Percentiles rank a stretch among this genome's conserved stretches.
phyloP scores from a whole-genome alignment of 2,113 vertebrate genomes.

The Labeo catla region DNA sequence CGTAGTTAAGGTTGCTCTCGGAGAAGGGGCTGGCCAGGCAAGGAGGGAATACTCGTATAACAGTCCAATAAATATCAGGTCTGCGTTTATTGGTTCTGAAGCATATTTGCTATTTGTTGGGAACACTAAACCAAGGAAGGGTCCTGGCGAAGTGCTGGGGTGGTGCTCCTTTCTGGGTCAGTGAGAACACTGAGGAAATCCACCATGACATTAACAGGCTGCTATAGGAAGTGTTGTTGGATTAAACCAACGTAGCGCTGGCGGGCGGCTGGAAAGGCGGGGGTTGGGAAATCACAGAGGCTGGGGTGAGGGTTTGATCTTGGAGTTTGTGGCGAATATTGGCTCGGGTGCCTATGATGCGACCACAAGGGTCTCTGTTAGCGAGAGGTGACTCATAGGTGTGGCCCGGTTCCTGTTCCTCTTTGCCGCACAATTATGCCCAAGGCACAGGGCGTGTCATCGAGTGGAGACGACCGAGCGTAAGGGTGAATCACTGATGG shows the following conservation, averaged over 20 bases:
- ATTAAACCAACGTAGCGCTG: slow-evolving; percentile 77
- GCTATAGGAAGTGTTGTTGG: slow-evolving; percentile 83
- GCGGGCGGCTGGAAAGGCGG: slow-evolving; percentile 53
- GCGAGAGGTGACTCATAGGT: slow-evolving; percentile 46
- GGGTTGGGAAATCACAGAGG: slow-evolving; percentile 36
- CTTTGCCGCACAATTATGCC: slow-evolving; percentile 56
- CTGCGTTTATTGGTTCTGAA: slow-evolving; percentile 80
- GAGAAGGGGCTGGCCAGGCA: slow-evolving; percentile 55
- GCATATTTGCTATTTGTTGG: slow-evolving; percentile 76
- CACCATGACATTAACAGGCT: slow-evolving; percentile 81
- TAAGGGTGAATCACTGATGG: slow-evolving; percentile 67
- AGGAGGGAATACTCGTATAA: slow-evolving; percentile 76
- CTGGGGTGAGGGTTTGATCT: slow-evolving; percentile 36
- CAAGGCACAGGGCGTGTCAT: slow-evolving; percentile 61
- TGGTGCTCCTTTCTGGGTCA: slow-evolving; percentile 79
- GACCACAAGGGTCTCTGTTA: slow-evolving; percentile 41
- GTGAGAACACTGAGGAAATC: slow-evolving; percentile 75
- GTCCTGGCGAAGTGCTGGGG: slow-evolving; percentile 76
- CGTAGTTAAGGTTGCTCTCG: slow-evolving; percentile 57
- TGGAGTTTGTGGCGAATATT: slow-evolving; percentile 15
- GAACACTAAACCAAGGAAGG: slow-evolving; percentile 78
- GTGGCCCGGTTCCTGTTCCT: slow-evolving; percentile 36
- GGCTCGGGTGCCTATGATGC: slow-evolving; percentile 45
- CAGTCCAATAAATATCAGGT: slow-evolving; percentile 79
- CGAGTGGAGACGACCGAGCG: slow-evolving; percentile 64